Percentiles rank a stretch among this genome's conserved stretches.
Conservation (phyloP, 1,140 invertebrate genomes). For the Theocolax elegans region DNA sequence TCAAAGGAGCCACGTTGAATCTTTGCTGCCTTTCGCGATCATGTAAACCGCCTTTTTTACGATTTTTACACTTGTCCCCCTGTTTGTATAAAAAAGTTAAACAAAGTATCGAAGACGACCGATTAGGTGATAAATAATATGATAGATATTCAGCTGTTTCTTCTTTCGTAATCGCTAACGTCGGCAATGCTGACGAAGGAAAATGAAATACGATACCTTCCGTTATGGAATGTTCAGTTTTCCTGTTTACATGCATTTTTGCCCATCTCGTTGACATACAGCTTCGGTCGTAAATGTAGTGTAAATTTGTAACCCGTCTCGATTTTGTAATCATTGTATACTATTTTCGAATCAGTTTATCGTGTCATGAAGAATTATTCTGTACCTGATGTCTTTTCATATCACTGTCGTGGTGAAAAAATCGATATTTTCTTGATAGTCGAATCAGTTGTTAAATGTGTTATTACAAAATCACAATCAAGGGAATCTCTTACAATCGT, state of each 20-base stretch:
- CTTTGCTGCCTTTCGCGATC: slow-evolving; percentile 42
- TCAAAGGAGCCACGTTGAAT: slow-evolving; percentile 17
- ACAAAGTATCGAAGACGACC: slow-evolving; percentile 13
- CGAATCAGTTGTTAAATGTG: not conserved
- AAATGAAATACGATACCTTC: not conserved
- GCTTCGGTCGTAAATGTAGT: slow-evolving; percentile 16
- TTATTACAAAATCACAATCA: not conserved
- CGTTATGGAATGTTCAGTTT: not conserved
- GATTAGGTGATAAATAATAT: slow-evolving; percentile 28
- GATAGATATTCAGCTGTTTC: slow-evolving; percentile 18
- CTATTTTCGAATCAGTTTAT: too few species aligned
- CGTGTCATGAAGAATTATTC: slow-evolving; percentile 25
- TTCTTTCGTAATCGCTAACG: slow-evolving; percentile 9
- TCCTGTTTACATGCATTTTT: slow-evolving; percentile 14
- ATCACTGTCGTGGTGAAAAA: slow-evolving; percentile 20
- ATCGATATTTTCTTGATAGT: slow-evolving; percentile 12
- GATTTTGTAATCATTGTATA: not conserved
- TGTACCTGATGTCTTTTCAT: slow-evolving; percentile 37
- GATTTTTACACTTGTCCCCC: slow-evolving; percentile 36
- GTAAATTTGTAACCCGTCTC: not conserved
- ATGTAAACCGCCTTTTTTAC: slow-evolving; percentile 39
- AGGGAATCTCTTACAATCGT: slow-evolving; percentile 20
- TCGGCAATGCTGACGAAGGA: not conserved
- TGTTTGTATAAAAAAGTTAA: slow-evolving; percentile 15
- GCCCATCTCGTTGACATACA: slow-evolving; percentile 1